Conservation (phyloP, 2,797 vertebrate genomes). For the Triplophysa bombifrons region DNA sequence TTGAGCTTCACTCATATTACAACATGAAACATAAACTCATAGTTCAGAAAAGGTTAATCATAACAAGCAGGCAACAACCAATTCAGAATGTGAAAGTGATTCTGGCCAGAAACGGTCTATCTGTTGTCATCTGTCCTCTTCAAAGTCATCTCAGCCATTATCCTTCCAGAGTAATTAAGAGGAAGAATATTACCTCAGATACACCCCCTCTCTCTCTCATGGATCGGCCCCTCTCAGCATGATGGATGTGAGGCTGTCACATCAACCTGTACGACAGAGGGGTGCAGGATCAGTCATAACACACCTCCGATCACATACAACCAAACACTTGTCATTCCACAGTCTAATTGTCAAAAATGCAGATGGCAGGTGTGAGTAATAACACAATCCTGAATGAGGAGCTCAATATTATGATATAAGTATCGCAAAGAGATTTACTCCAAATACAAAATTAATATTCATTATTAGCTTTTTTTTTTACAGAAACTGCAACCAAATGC, state of each 20-base stretch:
- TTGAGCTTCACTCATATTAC: constrained; percentile 13
- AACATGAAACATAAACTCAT: not conserved
- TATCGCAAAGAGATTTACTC: not conserved
- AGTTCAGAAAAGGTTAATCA: constrained; percentile 8
- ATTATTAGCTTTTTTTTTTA: too few relatives aligned
- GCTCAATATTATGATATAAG: not conserved
- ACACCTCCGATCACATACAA: constrained; percentile 44
- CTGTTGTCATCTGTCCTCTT: constrained; percentile 45
- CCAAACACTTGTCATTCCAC: constrained; percentile 40
- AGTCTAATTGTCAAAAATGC: constrained; percentile 36
- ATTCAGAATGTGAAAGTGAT: not conserved
- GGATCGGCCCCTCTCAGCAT: constrained; percentile 63
- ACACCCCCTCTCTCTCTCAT: constrained; percentile 58
- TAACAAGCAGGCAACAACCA: not conserved
- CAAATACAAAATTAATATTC: too few relatives aligned
- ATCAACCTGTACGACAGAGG: constrained; percentile 66
- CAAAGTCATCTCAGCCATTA: constrained; percentile 62
- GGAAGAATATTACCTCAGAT: constrained; percentile 62
- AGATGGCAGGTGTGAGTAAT: constrained; percentile 19
- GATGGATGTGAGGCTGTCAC: constrained; percentile 77
- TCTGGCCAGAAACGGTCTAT: constrained; percentile 33
- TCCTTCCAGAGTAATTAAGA: constrained; percentile 60
- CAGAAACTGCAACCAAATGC: too few relatives aligned
- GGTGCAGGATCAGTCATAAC: constrained; percentile 40
- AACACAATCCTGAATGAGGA: constrained; percentile 15